Evolutionary conservation across 2,888 invertebrate genomes (phyloP).

Genomic region (Orthosia gothica): DNA sequence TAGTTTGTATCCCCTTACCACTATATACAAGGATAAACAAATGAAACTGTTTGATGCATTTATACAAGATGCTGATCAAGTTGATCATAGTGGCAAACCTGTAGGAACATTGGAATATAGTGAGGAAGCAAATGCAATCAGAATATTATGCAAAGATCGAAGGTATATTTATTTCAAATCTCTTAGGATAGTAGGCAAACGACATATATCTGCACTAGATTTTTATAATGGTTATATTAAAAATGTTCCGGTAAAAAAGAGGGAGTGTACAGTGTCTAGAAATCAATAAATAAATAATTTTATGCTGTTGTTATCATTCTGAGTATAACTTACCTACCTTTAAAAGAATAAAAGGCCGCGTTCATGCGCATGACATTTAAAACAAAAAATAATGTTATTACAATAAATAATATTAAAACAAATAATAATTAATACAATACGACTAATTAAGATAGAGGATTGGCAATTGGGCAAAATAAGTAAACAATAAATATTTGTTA

Average conservation of each 20-base stretch:
- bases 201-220: constrained; percentile 94
- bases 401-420: neutral
- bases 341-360: neutral
- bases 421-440: neutral
- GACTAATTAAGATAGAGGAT: neutral
- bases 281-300: constrained; percentile 70
- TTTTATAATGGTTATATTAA: constrained; percentile 97
- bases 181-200: constrained; percentile 93
- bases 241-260: constrained; percentile 85
- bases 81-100: constrained; percentile 69
- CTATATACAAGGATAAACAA: constrained; percentile 91
- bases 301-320: constrained; percentile 31
- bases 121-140: constrained; percentile 90
- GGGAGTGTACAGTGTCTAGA: constrained; percentile 81
- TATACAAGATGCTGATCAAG: constrained; percentile 72
- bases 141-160: constrained; percentile 93
- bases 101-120: constrained; percentile 93
- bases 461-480: constrained; percentile 19
- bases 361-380: neutral
- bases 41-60: constrained; percentile 93
- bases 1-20: constrained; percentile 92
- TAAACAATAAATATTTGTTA: constrained; percentile 40
- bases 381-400: neutral
- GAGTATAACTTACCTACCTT: neutral
- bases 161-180: constrained; percentile 93